Base-by-base conservation (phyloP, 2,888 invertebrate genomes). In the Epinotia bilunana region DNA sequence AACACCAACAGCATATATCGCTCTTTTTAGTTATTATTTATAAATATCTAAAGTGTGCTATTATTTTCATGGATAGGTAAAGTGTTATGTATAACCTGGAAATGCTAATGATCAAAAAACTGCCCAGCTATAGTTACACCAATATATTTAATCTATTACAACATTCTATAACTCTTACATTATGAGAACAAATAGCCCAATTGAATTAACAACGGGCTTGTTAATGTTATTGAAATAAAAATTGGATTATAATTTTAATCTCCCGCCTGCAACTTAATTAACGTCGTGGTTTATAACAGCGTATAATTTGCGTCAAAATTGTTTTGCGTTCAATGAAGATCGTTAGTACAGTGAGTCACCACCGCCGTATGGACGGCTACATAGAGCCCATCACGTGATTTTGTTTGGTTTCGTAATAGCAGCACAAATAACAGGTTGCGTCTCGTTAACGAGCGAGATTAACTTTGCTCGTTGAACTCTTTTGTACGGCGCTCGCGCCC, bases 301-400 rank as follows among this genome's bases (percentile, higher is more conserved):
- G 86, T 93, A 90, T 93, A 93, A 93, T 93, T 92, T 93, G 91
- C 86, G 91, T 92, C 90, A 88, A 90, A 91, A 91, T 90, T 88
- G 91, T 92, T 91, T 89, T 85, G 88, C 88, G 88, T 88, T 85
- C 88, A 87, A 91, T 90, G 89, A 90, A 88, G 87, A 90, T 89
- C 81, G 89, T 90, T 88, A 86, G 86, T 83, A 83, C 78, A 79
- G 84, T 90, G 90, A 90, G 86, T 90, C 90, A 85, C 80, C 78
- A 62, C 11, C 18, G 20, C 68, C 20, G 60, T 23, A 53, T 49
- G 68, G 53, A 55, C 68, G 63, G 18, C 58, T 79, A 83, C 81
- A 83, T 84, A 85, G 84, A 87, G 86, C 74, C 81, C 83, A 87
- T 89, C 88, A 89, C 89, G 88, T 88, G 89, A 90, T 91, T 90